Conservation (phyloP, 2,888 invertebrate species). For the Thera obeliscata region DNA sequence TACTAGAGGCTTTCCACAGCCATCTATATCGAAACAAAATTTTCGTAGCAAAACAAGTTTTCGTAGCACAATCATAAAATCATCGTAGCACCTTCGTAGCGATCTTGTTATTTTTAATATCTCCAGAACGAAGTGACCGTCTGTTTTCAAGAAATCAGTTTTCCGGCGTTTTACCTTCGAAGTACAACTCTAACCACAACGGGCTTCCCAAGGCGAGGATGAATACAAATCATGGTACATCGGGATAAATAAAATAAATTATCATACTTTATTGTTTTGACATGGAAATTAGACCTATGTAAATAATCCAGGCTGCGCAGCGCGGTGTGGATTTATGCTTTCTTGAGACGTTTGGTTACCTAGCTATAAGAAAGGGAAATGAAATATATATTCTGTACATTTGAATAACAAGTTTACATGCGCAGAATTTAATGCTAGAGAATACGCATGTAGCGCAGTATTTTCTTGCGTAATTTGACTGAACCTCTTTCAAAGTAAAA, state of each 20-base stretch:
- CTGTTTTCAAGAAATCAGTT: slow-evolving; percentile 16
- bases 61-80: no score
- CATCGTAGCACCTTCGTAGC: no score
- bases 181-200: slow-evolving; percentile 30
- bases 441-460: no score
- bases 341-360: slow-evolving; percentile 18
- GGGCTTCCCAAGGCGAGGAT: slow-evolving; percentile 39
- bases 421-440: not conserved
- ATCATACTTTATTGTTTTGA: slow-evolving; percentile 39
- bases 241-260: slow-evolving; percentile 45
- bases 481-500: no score
- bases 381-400: slow-evolving; percentile 15
- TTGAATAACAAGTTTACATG: not conserved
- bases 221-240: slow-evolving; percentile 41
- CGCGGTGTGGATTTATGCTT: slow-evolving; percentile 24
- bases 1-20: no score
- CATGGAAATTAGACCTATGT: slow-evolving; percentile 42
- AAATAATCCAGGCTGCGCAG: slow-evolving; percentile 33
- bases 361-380: slow-evolving; percentile 8
- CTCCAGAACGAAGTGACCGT: not conserved
- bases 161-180: slow-evolving; percentile 27
- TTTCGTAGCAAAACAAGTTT: no score
- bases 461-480: no score
- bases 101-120: not conserved
- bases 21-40: no score